These are phyloP conservation scores for Deilephila porcellus DNA, from an alignment of 2,888 invertebrate genomes.

Conservation along the genomic window DNA sequence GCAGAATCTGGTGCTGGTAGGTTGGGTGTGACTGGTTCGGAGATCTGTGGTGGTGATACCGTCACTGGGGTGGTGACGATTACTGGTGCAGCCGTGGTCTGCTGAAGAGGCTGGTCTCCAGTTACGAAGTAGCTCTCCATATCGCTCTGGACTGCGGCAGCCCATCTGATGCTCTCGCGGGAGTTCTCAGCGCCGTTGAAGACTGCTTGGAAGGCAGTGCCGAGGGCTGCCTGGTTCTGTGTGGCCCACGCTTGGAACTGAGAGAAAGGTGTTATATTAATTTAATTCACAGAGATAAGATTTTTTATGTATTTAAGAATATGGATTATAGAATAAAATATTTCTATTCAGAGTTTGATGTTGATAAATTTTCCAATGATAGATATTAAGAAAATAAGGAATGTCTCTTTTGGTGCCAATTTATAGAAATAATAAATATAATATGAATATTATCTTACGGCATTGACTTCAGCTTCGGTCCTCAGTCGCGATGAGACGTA, in stretches of 20 bases:
- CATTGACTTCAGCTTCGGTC: conserved; percentile 49
- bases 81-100: conserved; percentile 34
- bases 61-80: conserved; percentile 37
- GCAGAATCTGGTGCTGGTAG: conserved; percentile 60
- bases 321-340: too few relatives aligned
- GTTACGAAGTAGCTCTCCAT: conserved; percentile 56
- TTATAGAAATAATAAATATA: background rate
- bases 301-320: too few relatives aligned
- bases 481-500: conserved; percentile 67
- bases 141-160: conserved; percentile 48
- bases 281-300: background rate
- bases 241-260: conserved; percentile 71
- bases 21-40: conserved; percentile 58
- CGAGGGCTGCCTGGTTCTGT: conserved; percentile 47
- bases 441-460: conserved; percentile 49
- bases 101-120: conserved; percentile 43
- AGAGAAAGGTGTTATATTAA: conserved; percentile 32
- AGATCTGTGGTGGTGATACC: conserved; percentile 41
- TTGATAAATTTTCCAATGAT: too few relatives aligned
- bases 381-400: background rate
- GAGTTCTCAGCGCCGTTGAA: conserved; percentile 48
- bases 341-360: background rate
- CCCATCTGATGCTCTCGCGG: conserved; percentile 57
- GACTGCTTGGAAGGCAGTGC: conserved; percentile 46
- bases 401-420: too few relatives aligned